A percentile compares a stretch with the other conserved stretches of the same genome.
Evolutionary conservation across 2,888 invertebrate genomes (phyloP).

Genomic region (Tiliacea citrago): DNA sequence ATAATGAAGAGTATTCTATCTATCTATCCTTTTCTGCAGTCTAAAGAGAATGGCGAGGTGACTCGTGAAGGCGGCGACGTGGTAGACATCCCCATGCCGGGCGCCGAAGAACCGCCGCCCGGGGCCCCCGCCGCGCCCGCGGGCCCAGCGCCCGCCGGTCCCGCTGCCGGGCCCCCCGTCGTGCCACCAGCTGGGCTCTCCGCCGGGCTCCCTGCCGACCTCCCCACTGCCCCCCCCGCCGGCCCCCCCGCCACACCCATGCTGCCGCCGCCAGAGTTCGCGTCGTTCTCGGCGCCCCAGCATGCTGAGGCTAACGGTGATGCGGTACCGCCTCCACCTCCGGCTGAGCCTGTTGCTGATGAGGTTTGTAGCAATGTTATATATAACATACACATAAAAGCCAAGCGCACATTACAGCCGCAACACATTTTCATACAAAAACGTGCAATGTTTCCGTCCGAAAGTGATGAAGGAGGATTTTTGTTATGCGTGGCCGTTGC

Average conservation of each 20-base stretch:
- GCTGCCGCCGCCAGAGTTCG: slow-evolving; percentile 71
- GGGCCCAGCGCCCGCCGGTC: slow-evolving; percentile 71
- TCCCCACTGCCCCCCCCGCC: slow-evolving; percentile 68
- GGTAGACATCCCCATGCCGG: slow-evolving; percentile 94
- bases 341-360: background rate
- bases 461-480: too few species aligned
- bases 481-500: too few species aligned
- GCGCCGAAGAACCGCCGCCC: slow-evolving; percentile 69
- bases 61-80: slow-evolving; percentile 81
- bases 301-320: slow-evolving; percentile 42
- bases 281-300: slow-evolving; percentile 34
- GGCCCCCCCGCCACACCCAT: slow-evolving; percentile 60
- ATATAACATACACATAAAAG: too few species aligned
- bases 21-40: slow-evolving; percentile 67
- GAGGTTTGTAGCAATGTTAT: slow-evolving; percentile 7
- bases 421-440: too few species aligned
- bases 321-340: slow-evolving; percentile 32
- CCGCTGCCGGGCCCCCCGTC: background rate
- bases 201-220: slow-evolving; percentile 41
- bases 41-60: slow-evolving; percentile 85
- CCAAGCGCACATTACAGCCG: too few species aligned
- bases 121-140: slow-evolving; percentile 37
- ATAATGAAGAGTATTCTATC: background rate
- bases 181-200: slow-evolving; percentile 54
- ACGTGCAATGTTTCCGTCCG: too few species aligned